These are phyloP conservation scores for Typhlomys cinereus DNA, from an alignment of 2,113 vertebrate species.

Conservation along the genomic window DNA sequence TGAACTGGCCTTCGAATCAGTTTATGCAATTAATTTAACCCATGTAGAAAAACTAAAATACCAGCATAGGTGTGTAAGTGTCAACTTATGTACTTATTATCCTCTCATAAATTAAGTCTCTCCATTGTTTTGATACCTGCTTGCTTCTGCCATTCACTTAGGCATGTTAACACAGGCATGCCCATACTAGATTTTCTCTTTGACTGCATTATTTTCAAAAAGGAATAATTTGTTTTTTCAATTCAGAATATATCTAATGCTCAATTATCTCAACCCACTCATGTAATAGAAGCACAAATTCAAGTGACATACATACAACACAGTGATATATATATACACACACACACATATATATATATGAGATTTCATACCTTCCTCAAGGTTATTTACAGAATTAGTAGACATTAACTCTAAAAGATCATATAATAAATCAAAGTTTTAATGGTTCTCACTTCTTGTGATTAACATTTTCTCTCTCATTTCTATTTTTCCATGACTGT, in stretches of 20 bases:
- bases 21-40: background rate
- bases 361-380: background rate
- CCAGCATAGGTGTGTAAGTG: too few species aligned
- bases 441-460: background rate
- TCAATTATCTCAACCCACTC: background rate
- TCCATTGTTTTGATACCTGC: background rate
- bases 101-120: background rate
- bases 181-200: background rate
- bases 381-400: constrained; percentile 5
- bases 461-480: background rate
- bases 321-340: too few species aligned
- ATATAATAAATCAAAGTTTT: background rate
- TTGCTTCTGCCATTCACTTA: background rate
- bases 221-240: background rate
- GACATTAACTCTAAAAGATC: background rate
- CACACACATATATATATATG: too few species aligned
- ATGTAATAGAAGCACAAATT: background rate
- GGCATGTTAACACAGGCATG: background rate
- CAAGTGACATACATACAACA: too few species aligned
- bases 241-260: background rate
- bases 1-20: background rate
- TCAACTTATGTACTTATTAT: background rate
- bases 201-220: background rate
- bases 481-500: background rate
- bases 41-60: background rate